Evolutionary conservation across 2,888 invertebrate genomes (phyloP).

Genomic region (Drosophila formosana): DNA sequence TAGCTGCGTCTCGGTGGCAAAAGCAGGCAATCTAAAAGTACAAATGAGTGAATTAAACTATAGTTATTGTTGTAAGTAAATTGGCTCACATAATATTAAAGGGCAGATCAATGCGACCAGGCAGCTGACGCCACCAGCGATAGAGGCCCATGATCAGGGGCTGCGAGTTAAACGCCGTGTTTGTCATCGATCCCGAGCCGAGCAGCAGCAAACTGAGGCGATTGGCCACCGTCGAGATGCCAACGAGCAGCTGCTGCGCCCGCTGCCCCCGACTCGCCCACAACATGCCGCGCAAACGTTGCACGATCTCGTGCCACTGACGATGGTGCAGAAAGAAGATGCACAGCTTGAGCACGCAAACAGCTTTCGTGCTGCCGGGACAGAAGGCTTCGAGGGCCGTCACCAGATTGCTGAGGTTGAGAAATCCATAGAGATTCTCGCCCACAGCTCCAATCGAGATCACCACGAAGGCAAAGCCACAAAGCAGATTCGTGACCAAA

Average conservation of each 20-base stretch:
- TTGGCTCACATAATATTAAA: slow-evolving; percentile 79
- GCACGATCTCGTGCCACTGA: slow-evolving; percentile 63
- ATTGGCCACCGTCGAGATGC: slow-evolving; percentile 62
- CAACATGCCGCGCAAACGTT: slow-evolving; percentile 66
- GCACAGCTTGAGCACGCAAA: slow-evolving; percentile 79
- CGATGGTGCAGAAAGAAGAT: slow-evolving; percentile 72
- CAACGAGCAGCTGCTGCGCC: slow-evolving; percentile 63
- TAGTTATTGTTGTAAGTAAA: neutral
- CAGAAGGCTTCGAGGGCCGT: slow-evolving; percentile 83
- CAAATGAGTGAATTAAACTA: neutral
- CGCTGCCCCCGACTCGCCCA: slow-evolving; percentile 38
- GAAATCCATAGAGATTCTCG: slow-evolving; percentile 77
- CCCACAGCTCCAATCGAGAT: slow-evolving; percentile 77
- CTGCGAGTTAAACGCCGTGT: slow-evolving; percentile 68
- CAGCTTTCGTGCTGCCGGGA: slow-evolving; percentile 80
- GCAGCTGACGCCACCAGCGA: slow-evolving; percentile 54
- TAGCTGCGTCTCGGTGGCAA: slow-evolving; percentile 62
- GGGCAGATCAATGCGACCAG: slow-evolving; percentile 69
- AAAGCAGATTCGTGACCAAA: slow-evolving; percentile 57
- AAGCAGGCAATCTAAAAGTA: slow-evolving; percentile 70
- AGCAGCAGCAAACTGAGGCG: slow-evolving; percentile 69
- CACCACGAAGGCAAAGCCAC: slow-evolving; percentile 64
- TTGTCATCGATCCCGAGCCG: slow-evolving; percentile 70
- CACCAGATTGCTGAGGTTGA: slow-evolving; percentile 70
- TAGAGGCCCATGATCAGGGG: slow-evolving; percentile 73